Conservation (phyloP, 2,888 invertebrate species). For the Zaprionus bogoriensis region DNA sequence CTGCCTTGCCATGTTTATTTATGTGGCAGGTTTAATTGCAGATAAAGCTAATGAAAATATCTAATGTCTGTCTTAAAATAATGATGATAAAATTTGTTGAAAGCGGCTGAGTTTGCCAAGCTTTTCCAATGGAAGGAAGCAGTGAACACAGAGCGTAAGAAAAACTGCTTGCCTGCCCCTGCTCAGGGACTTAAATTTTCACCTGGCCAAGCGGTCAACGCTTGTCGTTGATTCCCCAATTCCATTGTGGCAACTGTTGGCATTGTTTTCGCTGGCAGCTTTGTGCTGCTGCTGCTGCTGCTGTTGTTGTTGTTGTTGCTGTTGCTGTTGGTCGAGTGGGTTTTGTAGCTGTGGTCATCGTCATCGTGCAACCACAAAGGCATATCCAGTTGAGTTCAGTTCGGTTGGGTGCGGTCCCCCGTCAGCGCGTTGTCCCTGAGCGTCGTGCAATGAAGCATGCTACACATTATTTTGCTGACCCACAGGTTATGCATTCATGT, state of each 20-base stretch:
- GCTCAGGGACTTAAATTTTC: constrained; percentile 54
- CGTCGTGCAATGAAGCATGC: constrained; percentile 58
- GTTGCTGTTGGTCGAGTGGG: constrained; percentile 32
- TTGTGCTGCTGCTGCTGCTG: neutral
- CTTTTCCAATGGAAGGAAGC: no score
- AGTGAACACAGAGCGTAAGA: no score
- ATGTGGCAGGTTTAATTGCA: constrained; percentile 63
- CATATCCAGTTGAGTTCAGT: constrained; percentile 16
- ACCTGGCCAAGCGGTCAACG: constrained; percentile 50
- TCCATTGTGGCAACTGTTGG: constrained; percentile 43
- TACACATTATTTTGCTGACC: constrained; percentile 60
- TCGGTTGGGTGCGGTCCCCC: constrained; percentile 7
- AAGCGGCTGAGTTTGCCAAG: no score
- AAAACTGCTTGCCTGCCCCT: constrained; percentile 1
- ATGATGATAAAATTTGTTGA: neutral
- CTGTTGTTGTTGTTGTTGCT: constrained; percentile 13
- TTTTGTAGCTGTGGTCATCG: constrained; percentile 48
- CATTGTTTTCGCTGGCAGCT: constrained; percentile 34
- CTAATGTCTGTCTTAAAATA: constrained; percentile 10
- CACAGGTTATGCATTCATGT: constrained; percentile 64
- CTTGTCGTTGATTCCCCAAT: constrained; percentile 47
- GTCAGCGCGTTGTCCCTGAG: constrained; percentile 5
- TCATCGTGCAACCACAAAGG: constrained; percentile 47
- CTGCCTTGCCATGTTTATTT: constrained; percentile 62
- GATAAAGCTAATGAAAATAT: constrained; percentile 60